A percentile compares a stretch with the other conserved stretches of the same genome.
Conservation (phyloP, 2,888 invertebrate species). For the Nymphalis urticae region DNA sequence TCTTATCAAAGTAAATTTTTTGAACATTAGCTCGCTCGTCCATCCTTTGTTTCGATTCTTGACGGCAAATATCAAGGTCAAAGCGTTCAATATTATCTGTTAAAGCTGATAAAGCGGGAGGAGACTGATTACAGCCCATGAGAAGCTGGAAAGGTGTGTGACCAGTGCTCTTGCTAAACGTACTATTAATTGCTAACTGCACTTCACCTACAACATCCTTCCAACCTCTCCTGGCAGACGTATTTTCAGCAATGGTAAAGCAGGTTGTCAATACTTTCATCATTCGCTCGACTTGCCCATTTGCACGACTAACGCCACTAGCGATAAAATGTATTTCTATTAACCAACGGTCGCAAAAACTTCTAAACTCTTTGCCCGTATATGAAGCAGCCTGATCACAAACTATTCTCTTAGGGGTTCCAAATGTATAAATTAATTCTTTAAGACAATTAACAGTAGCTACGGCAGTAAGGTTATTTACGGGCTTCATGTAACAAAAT, state of each 20-base stretch:
- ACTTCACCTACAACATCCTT: slow-evolving; percentile 38
- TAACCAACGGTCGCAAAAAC: slow-evolving; percentile 32
- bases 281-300: slow-evolving; percentile 39
- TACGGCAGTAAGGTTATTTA: slow-evolving; percentile 28
- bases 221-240: slow-evolving; percentile 31
- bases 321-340: slow-evolving; percentile 33
- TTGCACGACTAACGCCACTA: slow-evolving; percentile 38
- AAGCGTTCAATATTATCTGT: slow-evolving; percentile 5
- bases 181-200: slow-evolving; percentile 39
- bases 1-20: slow-evolving; percentile 7
- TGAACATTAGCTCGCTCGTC: slow-evolving; percentile 6
- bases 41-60: not conserved
- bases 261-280: slow-evolving; percentile 38
- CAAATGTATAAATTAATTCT: too few relatives aligned
- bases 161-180: slow-evolving; percentile 35
- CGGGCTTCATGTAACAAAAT: slow-evolving; percentile 26
- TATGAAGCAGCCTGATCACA: slow-evolving; percentile 21
- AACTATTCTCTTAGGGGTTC: not conserved
- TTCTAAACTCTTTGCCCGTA: slow-evolving; percentile 23
- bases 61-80: slow-evolving; percentile 2
- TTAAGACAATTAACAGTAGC: too few relatives aligned
- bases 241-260: slow-evolving; percentile 35
- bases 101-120: slow-evolving; percentile 26
- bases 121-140: slow-evolving; percentile 35
- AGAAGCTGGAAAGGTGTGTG: slow-evolving; percentile 37